Base-by-base conservation (phyloP, 2,113 vertebrate species). In the Piliocolobus tephrosceles region DNA sequence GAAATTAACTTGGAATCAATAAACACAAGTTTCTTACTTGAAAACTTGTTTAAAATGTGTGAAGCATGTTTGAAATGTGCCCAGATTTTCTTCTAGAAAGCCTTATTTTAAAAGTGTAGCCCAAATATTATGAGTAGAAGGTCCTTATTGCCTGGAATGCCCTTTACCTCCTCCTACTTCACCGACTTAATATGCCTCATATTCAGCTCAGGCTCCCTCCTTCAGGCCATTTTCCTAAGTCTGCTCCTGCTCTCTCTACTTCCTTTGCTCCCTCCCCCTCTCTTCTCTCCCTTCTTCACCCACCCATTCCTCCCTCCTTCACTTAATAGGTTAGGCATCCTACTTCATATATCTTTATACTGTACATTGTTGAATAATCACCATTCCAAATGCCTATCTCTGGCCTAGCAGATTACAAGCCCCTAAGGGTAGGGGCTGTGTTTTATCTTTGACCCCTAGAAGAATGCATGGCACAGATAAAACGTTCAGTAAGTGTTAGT, bases 41-140 rank as follows among this genome's bases (percentile, higher is more conserved):
- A 93, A 93, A 93, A 93, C 89, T 55, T 79, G 75, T 89, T 97
- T 93, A 89, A 93, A 94, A 76, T 87, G 89, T 57, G 55, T 76
- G 83, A 96, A 95, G 70, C 55, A 35, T 78, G 22, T 85, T 96
- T 92, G 91, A 97, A 97, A 95, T 58, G 50, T 97, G 83, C 92
- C 87, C 79, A 96, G 96, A 87, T 55, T 73, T 6, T 93, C 83
- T 96, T 83, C 87, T 91, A 78, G 72, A 90, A 91, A 96, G 75
- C 1, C 57, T 83, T 96, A 70, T 94, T 90, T 96, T 94, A 30
- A 96, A 89, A 95, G 22, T 96, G 58, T 86, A 91, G 68, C 82
- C n/a, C 79, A 90, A 96, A 97, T 94, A 86, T 88, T 94, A 57
- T 78, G 75, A 94, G 61, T 82, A 93, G 85, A 85, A 94, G 88